Conservation (phyloP, 1,140 invertebrate species). For the Mactra quadrangularis region DNA sequence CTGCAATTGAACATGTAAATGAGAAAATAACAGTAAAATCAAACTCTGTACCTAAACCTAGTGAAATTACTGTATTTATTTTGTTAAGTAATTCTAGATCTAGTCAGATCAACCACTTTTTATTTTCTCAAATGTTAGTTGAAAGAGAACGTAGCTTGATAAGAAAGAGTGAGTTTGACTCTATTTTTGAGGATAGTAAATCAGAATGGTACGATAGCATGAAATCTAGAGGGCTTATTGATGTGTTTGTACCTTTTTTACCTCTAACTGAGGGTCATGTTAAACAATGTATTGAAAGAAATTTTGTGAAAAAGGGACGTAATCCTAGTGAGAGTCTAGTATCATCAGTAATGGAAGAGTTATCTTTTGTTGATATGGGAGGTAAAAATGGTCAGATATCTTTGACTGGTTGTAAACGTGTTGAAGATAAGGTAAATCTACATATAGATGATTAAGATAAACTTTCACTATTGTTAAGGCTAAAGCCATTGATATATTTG, state of each 20-base stretch:
- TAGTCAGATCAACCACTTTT: constrained; percentile 70
- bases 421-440: constrained; percentile 77
- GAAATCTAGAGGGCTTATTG: constrained; percentile 93
- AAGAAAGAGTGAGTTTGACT: constrained; percentile 62
- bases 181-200: constrained; percentile 60
- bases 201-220: constrained; percentile 84
- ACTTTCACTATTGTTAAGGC: too few species aligned
- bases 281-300: constrained; percentile 87
- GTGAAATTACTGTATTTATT: constrained; percentile 65
- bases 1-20: constrained; percentile 30
- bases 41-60: constrained; percentile 13
- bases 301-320: constrained; percentile 78
- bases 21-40: constrained; percentile 38
- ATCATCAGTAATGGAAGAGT: constrained; percentile 67
- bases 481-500: too few species aligned
- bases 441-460: constrained; percentile 49
- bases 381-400: constrained; percentile 66
- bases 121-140: constrained; percentile 68
- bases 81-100: constrained; percentile 76
- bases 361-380: constrained; percentile 69
- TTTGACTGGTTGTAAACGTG: constrained; percentile 78
- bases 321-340: constrained; percentile 66
- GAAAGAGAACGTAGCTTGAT: constrained; percentile 62
- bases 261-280: constrained; percentile 95
- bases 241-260: constrained; percentile 96